A percentile compares a stretch with the other conserved stretches of the same genome.
Evolutionary conservation across 2,888 invertebrate species (phyloP).

Genomic region (Leptopilina syphax): DNA sequence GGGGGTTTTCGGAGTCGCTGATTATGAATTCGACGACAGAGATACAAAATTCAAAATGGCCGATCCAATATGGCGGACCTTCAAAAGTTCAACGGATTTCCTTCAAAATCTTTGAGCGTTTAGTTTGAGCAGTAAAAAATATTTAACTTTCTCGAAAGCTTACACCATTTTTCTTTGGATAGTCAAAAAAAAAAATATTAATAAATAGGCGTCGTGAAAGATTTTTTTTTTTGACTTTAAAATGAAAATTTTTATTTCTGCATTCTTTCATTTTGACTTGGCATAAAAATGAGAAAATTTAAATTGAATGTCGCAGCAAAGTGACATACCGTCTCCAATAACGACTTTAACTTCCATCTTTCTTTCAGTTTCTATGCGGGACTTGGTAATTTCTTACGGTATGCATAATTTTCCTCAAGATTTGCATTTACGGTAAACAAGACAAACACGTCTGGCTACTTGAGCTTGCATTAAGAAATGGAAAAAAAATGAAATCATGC

Average conservation of each 20-base stretch:
- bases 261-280: not conserved
- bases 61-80: too few species aligned
- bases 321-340: conserved; percentile 26
- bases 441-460: conserved; percentile 23
- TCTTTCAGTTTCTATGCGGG: not conserved
- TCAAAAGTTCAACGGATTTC: too few species aligned
- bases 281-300: conserved; percentile 27
- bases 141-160: too few species aligned
- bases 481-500: not conserved
- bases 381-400: conserved; percentile 28
- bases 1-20: too few species aligned
- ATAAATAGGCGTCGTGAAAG: too few species aligned
- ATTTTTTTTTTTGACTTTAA: not conserved
- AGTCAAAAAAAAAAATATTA: too few species aligned
- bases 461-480: not conserved
- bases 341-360: conserved; percentile 22
- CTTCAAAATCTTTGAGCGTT: too few species aligned
- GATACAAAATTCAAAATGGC: too few species aligned
- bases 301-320: conserved; percentile 16
- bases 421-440: conserved; percentile 24
- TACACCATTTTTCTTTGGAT: too few species aligned
- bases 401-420: conserved; percentile 27
- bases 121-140: too few species aligned
- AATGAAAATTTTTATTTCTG: not conserved
- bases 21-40: too few species aligned